Conservation (phyloP, 1,140 invertebrate genomes). For the Hyles vespertilio region DNA sequence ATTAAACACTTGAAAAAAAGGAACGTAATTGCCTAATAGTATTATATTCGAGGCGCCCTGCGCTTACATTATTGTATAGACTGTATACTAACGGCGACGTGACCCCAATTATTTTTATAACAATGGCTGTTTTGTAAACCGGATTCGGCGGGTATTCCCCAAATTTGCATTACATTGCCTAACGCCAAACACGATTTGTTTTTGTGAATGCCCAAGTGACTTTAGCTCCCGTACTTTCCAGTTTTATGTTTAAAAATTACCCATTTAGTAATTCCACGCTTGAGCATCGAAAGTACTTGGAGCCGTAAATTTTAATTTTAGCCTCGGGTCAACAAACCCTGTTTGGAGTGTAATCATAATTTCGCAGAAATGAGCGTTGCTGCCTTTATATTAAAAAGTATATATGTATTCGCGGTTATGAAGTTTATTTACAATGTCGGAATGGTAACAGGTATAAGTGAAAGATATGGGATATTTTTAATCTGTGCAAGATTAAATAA, state of each 20-base stretch:
- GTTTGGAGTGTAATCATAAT: no score
- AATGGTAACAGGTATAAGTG: no score
- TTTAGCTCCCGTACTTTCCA: conserved; percentile 28
- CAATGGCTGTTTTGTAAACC: conserved; percentile 53
- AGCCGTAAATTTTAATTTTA: no score
- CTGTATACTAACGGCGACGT: conserved; percentile 38
- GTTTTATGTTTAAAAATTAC: conserved; percentile 48
- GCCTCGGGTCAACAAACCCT: no score
- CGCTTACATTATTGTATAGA: conserved; percentile 14
- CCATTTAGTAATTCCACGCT: conserved; percentile 6
- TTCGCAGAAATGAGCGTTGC: no score
- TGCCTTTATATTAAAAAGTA: no score
- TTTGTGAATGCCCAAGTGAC: conserved; percentile 40
- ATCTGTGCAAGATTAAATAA: no score
- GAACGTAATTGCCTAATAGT: neutral
- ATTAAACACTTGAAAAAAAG: neutral
- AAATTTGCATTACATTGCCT: conserved; percentile 67
- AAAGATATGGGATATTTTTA: no score
- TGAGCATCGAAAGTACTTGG: no score
- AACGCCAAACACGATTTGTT: conserved; percentile 54
- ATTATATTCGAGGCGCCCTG: neutral
- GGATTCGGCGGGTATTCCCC: conserved; percentile 37
- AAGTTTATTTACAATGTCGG: no score
- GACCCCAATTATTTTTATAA: conserved; percentile 67
- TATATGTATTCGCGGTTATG: no score